These are phyloP conservation scores for Zaprionus ornatus DNA, from an alignment of 1,140 invertebrate genomes.

Conservation along the genomic window DNA sequence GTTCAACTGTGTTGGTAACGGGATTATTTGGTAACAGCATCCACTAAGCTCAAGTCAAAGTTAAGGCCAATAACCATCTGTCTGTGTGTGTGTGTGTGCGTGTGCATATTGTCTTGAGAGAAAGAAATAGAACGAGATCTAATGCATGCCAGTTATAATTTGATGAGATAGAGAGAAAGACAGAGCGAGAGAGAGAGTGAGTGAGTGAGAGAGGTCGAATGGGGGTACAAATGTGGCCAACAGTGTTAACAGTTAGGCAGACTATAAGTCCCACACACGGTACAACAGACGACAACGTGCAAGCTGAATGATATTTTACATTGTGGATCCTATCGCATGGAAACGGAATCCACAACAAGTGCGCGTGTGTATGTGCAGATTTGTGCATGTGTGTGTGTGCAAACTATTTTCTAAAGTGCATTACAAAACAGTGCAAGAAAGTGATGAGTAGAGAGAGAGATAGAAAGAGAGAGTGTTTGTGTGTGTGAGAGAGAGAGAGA, in stretches of 20 bases:
- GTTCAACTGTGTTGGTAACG: background rate
- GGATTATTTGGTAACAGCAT: slow-evolving; percentile 10
- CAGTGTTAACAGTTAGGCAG: background rate
- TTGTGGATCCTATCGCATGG: background rate
- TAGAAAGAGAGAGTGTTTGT: background rate
- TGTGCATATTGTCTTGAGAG: background rate
- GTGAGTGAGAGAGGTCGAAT: background rate
- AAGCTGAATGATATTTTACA: background rate
- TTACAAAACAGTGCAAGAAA: slow-evolving; percentile 19
- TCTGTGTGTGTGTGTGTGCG: background rate
- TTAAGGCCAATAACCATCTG: slow-evolving; percentile 24
- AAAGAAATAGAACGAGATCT: slow-evolving; percentile 1
- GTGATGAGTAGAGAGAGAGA: slow-evolving; percentile 18
- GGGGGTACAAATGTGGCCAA: background rate
- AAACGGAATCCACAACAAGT: background rate
- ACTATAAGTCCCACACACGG: background rate
- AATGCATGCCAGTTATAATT: slow-evolving; percentile 29
- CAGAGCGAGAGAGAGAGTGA: slow-evolving; percentile 6
- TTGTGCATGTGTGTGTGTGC: slow-evolving; percentile 5
- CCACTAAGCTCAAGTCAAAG: slow-evolving; percentile 39
- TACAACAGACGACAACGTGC: slow-evolving; percentile 3
- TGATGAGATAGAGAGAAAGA: slow-evolving; percentile 4
- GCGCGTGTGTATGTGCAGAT: slow-evolving; percentile 6
- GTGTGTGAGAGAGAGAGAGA: slow-evolving; percentile 26
- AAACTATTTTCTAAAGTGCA: slow-evolving; percentile 14